phyloP scores from a whole-genome alignment of 2,888 invertebrate species.

The Athripsodes cinereus region DNA sequence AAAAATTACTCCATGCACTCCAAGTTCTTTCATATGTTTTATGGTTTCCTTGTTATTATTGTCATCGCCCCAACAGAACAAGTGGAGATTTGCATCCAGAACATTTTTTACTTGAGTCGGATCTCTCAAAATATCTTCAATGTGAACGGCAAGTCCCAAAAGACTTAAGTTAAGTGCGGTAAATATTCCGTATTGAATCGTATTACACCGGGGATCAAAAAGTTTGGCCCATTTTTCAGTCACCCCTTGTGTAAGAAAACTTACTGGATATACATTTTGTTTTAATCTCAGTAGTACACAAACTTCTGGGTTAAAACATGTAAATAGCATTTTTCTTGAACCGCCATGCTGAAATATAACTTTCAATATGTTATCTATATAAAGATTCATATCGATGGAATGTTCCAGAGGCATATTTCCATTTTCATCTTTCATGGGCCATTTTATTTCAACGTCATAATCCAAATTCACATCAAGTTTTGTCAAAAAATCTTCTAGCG shows the following conservation, averaged over 20 bases:
- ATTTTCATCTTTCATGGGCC: slow-evolving; percentile 85
- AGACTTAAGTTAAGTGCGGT: slow-evolving; percentile 77
- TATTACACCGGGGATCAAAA: slow-evolving; percentile 75
- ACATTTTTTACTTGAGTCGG: slow-evolving; percentile 73
- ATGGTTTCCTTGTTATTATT: slow-evolving; percentile 85
- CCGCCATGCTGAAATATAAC: slow-evolving; percentile 76
- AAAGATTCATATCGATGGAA: slow-evolving; percentile 86
- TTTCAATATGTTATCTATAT: slow-evolving; percentile 81
- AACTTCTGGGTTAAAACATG: slow-evolving; percentile 94
- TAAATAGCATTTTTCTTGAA: slow-evolving; percentile 80
- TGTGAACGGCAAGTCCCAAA: slow-evolving; percentile 86
- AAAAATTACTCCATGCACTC: slow-evolving; percentile 93
- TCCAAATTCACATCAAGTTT: slow-evolving; percentile 80
- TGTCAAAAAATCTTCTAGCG: slow-evolving; percentile 74
- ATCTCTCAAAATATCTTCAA: slow-evolving; percentile 84
- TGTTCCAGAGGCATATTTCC: slow-evolving; percentile 83
- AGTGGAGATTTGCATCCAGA: slow-evolving; percentile 74
- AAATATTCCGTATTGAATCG: slow-evolving; percentile 74
- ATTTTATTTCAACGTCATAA: slow-evolving; percentile 96
- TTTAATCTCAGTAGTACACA: slow-evolving; percentile 90
- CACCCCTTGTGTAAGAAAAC: slow-evolving; percentile 73
- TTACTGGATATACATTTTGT: slow-evolving; percentile 94
- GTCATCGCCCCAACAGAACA: slow-evolving; percentile 98
- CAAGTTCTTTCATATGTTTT: slow-evolving; percentile 76
- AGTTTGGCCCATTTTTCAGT: slow-evolving; percentile 66